Evolutionary conservation across 1,140 invertebrate species (phyloP).

Genomic region (Micrasema longulum): DNA sequence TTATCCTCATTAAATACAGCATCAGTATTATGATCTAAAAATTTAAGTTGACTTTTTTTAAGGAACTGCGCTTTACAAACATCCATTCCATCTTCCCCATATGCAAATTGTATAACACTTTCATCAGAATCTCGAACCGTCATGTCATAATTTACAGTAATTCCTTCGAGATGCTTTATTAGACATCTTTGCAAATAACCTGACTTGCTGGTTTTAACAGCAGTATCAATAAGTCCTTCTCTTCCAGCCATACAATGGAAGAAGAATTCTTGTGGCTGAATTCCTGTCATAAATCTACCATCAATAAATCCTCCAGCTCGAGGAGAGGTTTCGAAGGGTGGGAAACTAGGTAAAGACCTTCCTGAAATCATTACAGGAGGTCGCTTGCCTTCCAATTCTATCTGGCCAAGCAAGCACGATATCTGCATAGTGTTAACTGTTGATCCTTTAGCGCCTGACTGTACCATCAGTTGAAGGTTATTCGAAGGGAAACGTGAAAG

Average conservation of each 20-base stretch:
- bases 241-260: slow-evolving; percentile 99
- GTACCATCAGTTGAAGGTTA: slow-evolving; percentile 97
- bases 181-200: slow-evolving; percentile 98
- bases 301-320: slow-evolving; percentile 96
- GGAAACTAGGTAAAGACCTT: slow-evolving; percentile 92
- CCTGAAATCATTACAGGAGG: slow-evolving; percentile 96
- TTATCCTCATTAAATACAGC: slow-evolving; percentile 73
- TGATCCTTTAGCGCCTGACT: slow-evolving; percentile 98
- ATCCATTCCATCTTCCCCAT: slow-evolving; percentile 98
- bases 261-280: slow-evolving; percentile 97
- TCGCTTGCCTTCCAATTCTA: slow-evolving; percentile 97
- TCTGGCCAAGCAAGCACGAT: slow-evolving; percentile 96
- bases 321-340: slow-evolving; percentile 90
- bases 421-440: slow-evolving; percentile 98
- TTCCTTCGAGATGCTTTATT: slow-evolving; percentile 97
- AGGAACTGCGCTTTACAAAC: slow-evolving; percentile 90
- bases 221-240: slow-evolving; percentile 91
- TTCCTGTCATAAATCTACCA: slow-evolving; percentile 96
- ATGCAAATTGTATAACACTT: slow-evolving; percentile 95
- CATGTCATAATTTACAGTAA: slow-evolving; percentile 90
- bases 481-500: slow-evolving; percentile 92
- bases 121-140: slow-evolving; percentile 96
- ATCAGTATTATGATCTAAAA: slow-evolving; percentile 83
- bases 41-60: slow-evolving; percentile 80
- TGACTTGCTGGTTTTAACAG: slow-evolving; percentile 93